Evolutionary conservation across 2,888 invertebrate genomes (phyloP), one percentile per base, ranked within the genome.

Genomic region (Nipponacmea schrenckii): DNA sequence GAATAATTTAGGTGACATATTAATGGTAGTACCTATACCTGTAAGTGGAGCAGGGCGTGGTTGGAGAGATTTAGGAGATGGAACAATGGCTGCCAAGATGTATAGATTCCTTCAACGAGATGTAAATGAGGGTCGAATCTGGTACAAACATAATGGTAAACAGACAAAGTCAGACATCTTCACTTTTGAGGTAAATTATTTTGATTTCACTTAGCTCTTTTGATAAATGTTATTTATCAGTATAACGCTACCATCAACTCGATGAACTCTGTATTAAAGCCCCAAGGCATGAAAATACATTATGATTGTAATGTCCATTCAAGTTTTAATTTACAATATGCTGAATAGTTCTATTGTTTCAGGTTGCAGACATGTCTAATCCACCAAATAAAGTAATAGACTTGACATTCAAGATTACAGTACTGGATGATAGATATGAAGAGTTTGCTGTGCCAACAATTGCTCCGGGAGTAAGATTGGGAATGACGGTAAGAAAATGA

Each of bases 1-100:
- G 4, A 1, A 39, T 39, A 39, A 62, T 72, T 12, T 76, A 85
- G 85, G 85, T 7, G 82, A 83, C 65, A 71, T 86, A 20, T 73
- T 84, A 56, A 86, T 86, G 85, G 75, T 86, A n/a, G 86, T 86
- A 4, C 84, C 83, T 0, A 77, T 80, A 20, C 85, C 86, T 1
- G 74, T 74, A 5, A 76, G 77, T 20, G 85, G 84, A 12, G 72
- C 79, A 5, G 80, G 82, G 0, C 74, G 75, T 62, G 85, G 86
- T 8, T 86, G 86, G 86, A 74, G 80, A 56, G 79, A 79, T 46
- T 69, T 83, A 67, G 84, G 82, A 4, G 79, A 82, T 67, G 83
- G 82, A 7, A 74, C 73, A 45, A 85, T 85, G 85, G 81, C 81
- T 15, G 82, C 84, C 31, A 76, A 79, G 50, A 81, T 85, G 82